Base-by-base conservation (phyloP, 2,113 vertebrate genomes). In the Perca fluviatilis region DNA sequence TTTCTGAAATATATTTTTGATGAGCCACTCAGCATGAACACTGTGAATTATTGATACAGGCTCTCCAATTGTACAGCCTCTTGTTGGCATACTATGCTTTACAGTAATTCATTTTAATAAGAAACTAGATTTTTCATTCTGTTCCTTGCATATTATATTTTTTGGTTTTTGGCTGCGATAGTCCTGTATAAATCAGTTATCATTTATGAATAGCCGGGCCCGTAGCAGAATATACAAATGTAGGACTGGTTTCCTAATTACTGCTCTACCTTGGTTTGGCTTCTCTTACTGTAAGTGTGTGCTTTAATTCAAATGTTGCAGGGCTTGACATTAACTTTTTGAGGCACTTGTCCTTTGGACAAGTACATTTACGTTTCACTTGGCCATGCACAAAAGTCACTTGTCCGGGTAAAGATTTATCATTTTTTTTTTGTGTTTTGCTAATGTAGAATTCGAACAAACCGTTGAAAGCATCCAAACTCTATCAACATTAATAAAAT, bases 1-100 rank as follows among this genome's bases (percentile, higher is more conserved):
- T 74, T 57, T 50, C 30, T 54, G 16, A 77, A 71, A 77, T 74
- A n/a, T 50, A 58, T 70, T 78, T 75, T 84, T 57, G 10, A 79
- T 64, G 2, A 70, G 36, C 16, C 58, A 6, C 70, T 69, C 40
- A 11, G 30, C 49, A 27, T 27, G 58, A 70, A 60, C 54, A 33
- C 43, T 21, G 14, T 74, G 60, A 74, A 75, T 83, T 78, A 66
- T 78, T 51, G 21, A 78, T 21, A 56, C 58, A 62, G 10, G 36
- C 11, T 33, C 21, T 77, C 46, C 4, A 54, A 18, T 46, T 70
- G 53, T 46, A 56, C 30, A 65, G 64, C 18, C 53, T 50, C 12
- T 47, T 77, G 33, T 65, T 73, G 25, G 53, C n/a, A 64, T 58
- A 23, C 33, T 69, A 15, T 25, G 36, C 18, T 73, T 72, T 46